Percentiles rank a stretch among this genome's conserved stretches.
These are phyloP conservation scores for Mystacornis crossleyi DNA, from an alignment of 2,113 vertebrate genomes.

Conservation along the genomic window DNA sequence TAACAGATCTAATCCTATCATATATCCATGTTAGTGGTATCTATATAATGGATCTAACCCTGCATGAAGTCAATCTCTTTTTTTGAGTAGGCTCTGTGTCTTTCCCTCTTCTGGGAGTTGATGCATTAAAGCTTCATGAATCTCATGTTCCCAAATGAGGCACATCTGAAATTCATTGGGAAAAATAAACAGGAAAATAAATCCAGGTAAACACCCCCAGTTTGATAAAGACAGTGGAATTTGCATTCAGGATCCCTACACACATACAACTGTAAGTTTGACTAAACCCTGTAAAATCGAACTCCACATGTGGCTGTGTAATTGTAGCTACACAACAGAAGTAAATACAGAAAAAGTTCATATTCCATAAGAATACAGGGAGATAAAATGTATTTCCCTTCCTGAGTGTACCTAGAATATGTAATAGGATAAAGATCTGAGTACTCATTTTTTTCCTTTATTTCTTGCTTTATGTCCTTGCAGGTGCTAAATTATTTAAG, in stretches of 20 bases:
- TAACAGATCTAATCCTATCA: background rate
- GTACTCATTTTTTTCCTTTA: background rate
- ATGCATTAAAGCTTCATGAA: background rate
- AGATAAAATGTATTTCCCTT: background rate
- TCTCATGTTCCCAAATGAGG: background rate
- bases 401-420: background rate
- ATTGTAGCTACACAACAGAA: background rate
- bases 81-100: background rate
- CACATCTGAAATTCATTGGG: background rate
- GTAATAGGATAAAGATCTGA: background rate
- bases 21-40: background rate
- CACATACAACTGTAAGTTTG: background rate
- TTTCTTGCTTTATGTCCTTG: background rate
- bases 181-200: background rate
- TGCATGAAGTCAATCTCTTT: background rate
- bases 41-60: background rate
- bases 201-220: background rate
- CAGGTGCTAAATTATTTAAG: background rate
- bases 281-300: background rate
- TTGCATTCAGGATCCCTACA: background rate
- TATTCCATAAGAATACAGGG: background rate
- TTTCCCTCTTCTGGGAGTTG: background rate
- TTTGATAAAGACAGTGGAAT: background rate
- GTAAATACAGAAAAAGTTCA: background rate
- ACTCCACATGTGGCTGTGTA: background rate